Evolutionary conservation across 1,140 invertebrate species (phyloP).

Genomic region (Saccostrea echinata): DNA sequence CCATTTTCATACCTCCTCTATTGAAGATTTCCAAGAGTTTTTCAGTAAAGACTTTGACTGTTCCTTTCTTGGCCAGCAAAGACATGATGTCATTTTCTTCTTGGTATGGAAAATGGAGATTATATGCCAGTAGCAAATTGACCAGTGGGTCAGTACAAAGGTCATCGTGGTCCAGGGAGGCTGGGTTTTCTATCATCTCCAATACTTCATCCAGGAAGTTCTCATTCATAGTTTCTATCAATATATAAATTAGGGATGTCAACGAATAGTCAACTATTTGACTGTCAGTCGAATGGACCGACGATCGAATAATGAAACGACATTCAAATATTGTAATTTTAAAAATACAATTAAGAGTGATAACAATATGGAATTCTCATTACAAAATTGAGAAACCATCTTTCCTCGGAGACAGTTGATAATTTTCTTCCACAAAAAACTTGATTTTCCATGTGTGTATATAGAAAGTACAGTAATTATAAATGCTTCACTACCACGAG

Average conservation of each 20-base stretch:
- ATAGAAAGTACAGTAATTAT: no score
- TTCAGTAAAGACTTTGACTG: slow-evolving; percentile 93
- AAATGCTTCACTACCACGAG: no score
- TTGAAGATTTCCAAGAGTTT: slow-evolving; percentile 92
- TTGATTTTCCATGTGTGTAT: no score
- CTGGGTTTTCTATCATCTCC: slow-evolving; percentile 89
- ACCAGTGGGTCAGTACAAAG: slow-evolving; percentile 90
- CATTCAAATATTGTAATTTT: no score
- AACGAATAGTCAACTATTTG: no score
- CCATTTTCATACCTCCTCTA: slow-evolving; percentile 91
- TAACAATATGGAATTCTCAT: no score
- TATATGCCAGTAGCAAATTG: slow-evolving; percentile 91
- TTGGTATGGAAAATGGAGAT: slow-evolving; percentile 88
- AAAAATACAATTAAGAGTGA: no score
- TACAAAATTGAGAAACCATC: no score
- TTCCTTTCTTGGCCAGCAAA: slow-evolving; percentile 85
- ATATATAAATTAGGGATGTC: not conserved
- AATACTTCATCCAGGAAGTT: slow-evolving; percentile 90
- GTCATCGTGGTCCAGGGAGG: slow-evolving; percentile 86
- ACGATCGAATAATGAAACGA: no score
- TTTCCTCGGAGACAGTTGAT: no score
- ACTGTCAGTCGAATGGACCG: no score
- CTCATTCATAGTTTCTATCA: slow-evolving; percentile 87
- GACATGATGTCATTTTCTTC: slow-evolving; percentile 89
- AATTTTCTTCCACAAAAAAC: no score